These are phyloP conservation scores for Cremastinae sp. DNA, from an alignment of 2,888 invertebrate species.

Conservation along the genomic window DNA sequence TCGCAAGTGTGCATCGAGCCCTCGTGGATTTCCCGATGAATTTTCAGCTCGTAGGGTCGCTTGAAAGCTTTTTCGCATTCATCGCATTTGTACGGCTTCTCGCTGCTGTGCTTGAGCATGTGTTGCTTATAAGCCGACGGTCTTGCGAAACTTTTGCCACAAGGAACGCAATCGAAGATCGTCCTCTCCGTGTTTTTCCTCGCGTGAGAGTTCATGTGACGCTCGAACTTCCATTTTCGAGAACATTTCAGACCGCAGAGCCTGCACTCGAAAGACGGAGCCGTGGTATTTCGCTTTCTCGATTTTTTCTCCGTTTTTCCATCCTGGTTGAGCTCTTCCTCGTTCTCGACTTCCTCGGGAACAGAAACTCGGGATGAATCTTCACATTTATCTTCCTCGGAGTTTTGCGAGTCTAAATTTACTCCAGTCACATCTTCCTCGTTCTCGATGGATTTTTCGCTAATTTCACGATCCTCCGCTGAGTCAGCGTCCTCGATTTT, in stretches of 20 bases:
- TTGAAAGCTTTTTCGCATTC: conserved; percentile 61
- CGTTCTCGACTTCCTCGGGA: too few species aligned
- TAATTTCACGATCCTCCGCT: conserved; percentile 1
- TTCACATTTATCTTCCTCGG: not conserved
- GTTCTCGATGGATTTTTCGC: not conserved
- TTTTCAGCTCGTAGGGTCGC: conserved; percentile 61
- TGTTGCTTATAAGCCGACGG: conserved; percentile 49
- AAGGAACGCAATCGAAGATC: conserved; percentile 22
- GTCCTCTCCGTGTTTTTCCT: conserved; percentile 26
- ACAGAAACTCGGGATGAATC: conserved; percentile 18
- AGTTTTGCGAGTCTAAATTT: not conserved
- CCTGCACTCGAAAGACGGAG: conserved; percentile 31
- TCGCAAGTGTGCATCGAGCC: conserved; percentile 58
- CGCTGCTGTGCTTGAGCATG: conserved; percentile 56
- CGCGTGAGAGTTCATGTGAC: conserved; percentile 53
- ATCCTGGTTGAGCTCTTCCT: conserved; percentile 7
- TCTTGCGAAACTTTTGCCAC: conserved; percentile 25
- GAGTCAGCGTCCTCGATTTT: conserved; percentile 9
- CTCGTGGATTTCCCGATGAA: conserved; percentile 64
- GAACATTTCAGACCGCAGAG: conserved; percentile 48
- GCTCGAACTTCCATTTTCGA: conserved; percentile 48
- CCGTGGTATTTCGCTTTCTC: not conserved
- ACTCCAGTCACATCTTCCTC: not conserved
- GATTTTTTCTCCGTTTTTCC: not conserved
- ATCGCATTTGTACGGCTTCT: conserved; percentile 57